Conservation (phyloP, 53 echinoderm and acorn worm genomes). For the Stichopus horrens region DNA sequence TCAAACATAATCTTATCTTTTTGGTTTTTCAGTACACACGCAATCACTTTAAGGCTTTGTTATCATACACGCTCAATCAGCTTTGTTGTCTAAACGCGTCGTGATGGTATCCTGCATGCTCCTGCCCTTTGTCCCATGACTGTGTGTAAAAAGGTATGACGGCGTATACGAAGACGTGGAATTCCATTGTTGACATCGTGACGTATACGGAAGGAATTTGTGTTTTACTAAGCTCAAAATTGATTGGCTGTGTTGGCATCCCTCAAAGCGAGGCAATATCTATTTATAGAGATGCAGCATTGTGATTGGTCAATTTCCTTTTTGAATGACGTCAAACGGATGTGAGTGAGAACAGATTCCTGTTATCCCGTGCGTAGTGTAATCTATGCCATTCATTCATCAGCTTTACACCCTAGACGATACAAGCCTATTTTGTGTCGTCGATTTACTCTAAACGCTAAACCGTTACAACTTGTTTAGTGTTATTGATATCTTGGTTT, state of each 20-base stretch:
- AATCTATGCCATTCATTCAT: conserved; percentile 69
- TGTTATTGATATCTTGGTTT: not conserved
- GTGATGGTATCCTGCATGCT: not conserved
- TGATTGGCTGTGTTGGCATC: conserved; percentile 28
- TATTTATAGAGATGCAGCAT: conserved; percentile 76
- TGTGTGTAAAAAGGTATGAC: conserved; percentile 10
- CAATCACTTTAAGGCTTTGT: too few species aligned
- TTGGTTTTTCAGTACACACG: too few species aligned
- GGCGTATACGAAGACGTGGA: conserved; percentile 39
- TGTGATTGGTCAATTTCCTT: conserved; percentile 88
- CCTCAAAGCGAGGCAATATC: conserved; percentile 53
- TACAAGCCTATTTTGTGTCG: conserved; percentile 46
- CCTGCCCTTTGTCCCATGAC: conserved; percentile 44
- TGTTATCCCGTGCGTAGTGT: conserved; percentile 28
- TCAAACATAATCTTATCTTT: too few species aligned
- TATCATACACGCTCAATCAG: too few species aligned
- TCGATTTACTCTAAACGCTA: conserved; percentile 41
- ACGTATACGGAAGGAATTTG: conserved; percentile 48
- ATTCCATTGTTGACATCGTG: conserved; percentile 53
- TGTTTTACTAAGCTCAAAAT: conserved; percentile 36
- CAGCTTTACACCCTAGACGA: conserved; percentile 2
- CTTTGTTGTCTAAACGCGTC: too few species aligned
- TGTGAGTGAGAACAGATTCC: conserved; percentile 40
- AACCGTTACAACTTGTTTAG: conserved; percentile 4
- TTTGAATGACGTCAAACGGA: conserved; percentile 96